These are phyloP conservation scores for Drosophila nasuta DNA, from an alignment of 1,140 invertebrate genomes.

Conservation along the genomic window DNA sequence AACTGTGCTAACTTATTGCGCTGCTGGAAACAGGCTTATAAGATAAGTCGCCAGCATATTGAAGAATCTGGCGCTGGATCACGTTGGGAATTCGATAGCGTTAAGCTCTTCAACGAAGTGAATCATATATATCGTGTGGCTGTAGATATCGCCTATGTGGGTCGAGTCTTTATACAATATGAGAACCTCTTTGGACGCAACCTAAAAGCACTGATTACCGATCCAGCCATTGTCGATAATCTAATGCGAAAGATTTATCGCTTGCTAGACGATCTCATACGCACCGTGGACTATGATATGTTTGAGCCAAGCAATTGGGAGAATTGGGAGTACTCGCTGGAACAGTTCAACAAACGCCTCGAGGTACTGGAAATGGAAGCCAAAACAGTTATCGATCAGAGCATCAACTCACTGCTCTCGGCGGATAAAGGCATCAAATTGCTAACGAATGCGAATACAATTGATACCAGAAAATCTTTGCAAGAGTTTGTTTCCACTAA, in stretches of 20 bases:
- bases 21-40: conserved; percentile 91
- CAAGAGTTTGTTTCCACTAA: conserved; percentile 91
- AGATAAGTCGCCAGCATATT: conserved; percentile 91
- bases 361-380: conserved; percentile 91
- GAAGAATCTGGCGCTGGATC: conserved; percentile 92
- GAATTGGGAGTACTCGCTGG: conserved; percentile 93
- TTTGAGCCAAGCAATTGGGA: conserved; percentile 91
- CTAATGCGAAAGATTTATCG: conserved; percentile 87
- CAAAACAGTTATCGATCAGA: conserved; percentile 93
- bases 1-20: conserved; percentile 89
- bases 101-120: conserved; percentile 91
- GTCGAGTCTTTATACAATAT: conserved; percentile 92
- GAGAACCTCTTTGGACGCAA: conserved; percentile 95
- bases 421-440: conserved; percentile 92
- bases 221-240: conserved; percentile 93
- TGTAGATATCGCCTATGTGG: conserved; percentile 90
- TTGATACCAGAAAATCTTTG: conserved; percentile 90
- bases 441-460: conserved; percentile 91
- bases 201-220: conserved; percentile 93
- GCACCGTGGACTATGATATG: conserved; percentile 92
- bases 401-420: conserved; percentile 91
- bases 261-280: conserved; percentile 89
- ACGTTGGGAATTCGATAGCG: conserved; percentile 96
- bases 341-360: conserved; percentile 91
- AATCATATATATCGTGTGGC: conserved; percentile 94